Evolutionary conservation across 2,888 invertebrate genomes (phyloP), one percentile per base, ranked within the genome.

Genomic region (Acronicta alni): DNA sequence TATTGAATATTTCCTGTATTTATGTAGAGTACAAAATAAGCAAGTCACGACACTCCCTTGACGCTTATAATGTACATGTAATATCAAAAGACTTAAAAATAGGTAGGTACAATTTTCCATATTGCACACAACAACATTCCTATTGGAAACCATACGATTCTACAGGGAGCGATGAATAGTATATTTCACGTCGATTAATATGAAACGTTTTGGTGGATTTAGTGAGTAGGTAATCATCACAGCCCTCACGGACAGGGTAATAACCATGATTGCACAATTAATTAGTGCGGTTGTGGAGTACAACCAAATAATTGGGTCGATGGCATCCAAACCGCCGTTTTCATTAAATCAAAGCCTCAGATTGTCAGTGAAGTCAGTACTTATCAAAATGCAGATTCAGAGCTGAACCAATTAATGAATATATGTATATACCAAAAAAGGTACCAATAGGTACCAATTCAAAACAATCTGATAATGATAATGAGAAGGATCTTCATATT

Each of bases 241-340:
- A 39, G 18, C 30, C 14, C 37, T 37, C 41, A 47, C 14, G 14
- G n/a, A 37, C 37, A 20, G 37, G 37, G 48, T 37, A n/a, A 43
- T 47, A 42, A 46, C 42, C n/a, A 54, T 53, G 57, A 65, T 55
- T 67, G 57, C 43, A 7, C 49, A 60, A 57, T 76, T 68, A 58
- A 70, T 75, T 75, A 68, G 42, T 51, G 44, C 32, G 56, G 57
- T 56, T 44, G 43, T 47, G 37, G 47, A 58, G 57, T 61, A 46
- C 39, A 53, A 53, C 59, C 54, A 57, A 53, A 63, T 63, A 63
- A 75, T 73, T 58, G 41, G 46, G 26, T 43, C 52, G 57, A 49
- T 52, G 60, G 48, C 59, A 60, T 37, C 49, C 47, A 42, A 55
- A 56, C 56, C 56, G 30, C 41, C n/a, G 47, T 39, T 74, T 67